A percentile compares a stretch with the other conserved stretches of the same genome.
Evolutionary conservation across 1,140 invertebrate species (phyloP).

Genomic region (Tetranychus cinnabarinus): DNA sequence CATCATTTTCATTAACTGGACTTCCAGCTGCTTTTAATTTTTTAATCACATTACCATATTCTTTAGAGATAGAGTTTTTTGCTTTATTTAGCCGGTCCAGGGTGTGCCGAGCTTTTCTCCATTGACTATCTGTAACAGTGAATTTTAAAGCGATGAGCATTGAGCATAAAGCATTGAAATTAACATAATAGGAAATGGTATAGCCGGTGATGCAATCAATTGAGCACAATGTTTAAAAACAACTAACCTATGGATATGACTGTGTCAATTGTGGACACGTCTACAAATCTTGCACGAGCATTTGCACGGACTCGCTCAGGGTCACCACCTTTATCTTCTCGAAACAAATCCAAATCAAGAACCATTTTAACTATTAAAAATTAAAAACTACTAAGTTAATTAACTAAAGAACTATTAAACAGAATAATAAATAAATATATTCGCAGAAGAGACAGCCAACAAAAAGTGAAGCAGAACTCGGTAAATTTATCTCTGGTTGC

Average conservation of each 20-base stretch:
- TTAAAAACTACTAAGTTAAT: no score
- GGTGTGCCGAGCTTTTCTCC: slow-evolving; percentile 6
- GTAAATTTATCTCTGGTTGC: no score
- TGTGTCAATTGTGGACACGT: slow-evolving; percentile 66
- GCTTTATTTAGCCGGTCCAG: slow-evolving; percentile 26
- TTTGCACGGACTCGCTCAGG: slow-evolving; percentile 73
- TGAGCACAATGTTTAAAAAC: no score
- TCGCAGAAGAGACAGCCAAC: no score
- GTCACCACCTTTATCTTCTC: slow-evolving; percentile 79
- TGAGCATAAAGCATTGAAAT: neutral
- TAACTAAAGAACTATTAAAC: no score
- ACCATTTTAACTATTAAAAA: slow-evolving; percentile 42
- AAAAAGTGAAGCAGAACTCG: no score
- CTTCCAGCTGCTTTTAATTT: slow-evolving; percentile 12
- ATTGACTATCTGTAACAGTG: slow-evolving; percentile 1
- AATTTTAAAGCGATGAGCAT: no score
- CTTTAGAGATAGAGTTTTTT: slow-evolving; percentile 89
- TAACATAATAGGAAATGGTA: neutral
- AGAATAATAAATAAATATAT: no score
- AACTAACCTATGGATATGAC: slow-evolving; percentile 25
- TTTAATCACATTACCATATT: slow-evolving; percentile 94
- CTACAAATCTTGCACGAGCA: slow-evolving; percentile 77
- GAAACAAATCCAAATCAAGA: slow-evolving; percentile 88
- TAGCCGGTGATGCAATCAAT: neutral
- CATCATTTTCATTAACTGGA: neutral